These are phyloP conservation scores for Coptotermes formosanus DNA, from an alignment of 1,140 invertebrate genomes.

Conservation along the genomic window DNA sequence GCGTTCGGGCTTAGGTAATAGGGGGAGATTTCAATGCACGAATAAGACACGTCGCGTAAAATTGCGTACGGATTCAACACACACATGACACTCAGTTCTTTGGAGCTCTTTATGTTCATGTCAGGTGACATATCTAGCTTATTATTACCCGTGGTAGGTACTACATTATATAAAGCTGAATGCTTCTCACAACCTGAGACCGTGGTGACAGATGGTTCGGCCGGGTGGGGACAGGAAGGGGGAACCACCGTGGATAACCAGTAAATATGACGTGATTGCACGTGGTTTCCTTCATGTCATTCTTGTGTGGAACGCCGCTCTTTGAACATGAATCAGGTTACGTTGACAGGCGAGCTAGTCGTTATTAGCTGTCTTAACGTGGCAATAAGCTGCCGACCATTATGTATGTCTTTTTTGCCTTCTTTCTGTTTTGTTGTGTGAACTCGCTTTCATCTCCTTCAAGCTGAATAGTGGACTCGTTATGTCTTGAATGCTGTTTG, in stretches of 20 bases:
- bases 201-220: background rate
- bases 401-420: background rate
- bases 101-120: background rate
- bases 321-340: background rate
- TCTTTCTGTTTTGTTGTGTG: background rate
- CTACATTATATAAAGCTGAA: too few relatives aligned
- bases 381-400: too few relatives aligned
- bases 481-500: background rate
- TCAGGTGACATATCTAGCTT: slow-evolving; percentile 32
- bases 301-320: background rate
- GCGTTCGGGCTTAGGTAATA: background rate
- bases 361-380: slow-evolving; percentile 27
- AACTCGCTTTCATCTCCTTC: background rate
- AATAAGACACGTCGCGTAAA: slow-evolving; percentile 27
- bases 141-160: slow-evolving; percentile 20
- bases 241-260: background rate
- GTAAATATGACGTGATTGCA: slow-evolving; percentile 29
- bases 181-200: background rate
- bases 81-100: background rate
- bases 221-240: background rate
- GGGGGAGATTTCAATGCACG: slow-evolving; percentile 28
- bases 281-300: slow-evolving; percentile 9
- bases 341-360: slow-evolving; percentile 17
- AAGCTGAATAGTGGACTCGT: background rate
- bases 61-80: slow-evolving; percentile 19